Evolutionary conservation across 2,797 vertebrate genomes (phyloP).

Genomic region (Cryptoprocta ferox): DNA sequence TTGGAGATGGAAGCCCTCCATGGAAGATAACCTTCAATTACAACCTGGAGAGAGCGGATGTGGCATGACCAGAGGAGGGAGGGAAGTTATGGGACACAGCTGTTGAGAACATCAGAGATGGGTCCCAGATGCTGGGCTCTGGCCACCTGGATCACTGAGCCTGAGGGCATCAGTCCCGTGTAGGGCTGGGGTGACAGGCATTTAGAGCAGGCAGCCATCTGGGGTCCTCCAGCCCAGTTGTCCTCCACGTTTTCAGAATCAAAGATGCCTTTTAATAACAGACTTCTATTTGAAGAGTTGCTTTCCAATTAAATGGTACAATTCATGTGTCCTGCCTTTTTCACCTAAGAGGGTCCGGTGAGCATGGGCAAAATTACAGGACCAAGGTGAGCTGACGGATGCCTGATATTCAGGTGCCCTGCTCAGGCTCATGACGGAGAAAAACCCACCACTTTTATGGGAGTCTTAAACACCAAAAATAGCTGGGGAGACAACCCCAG

Average conservation of each 20-base stretch:
- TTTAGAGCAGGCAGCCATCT: not conserved
- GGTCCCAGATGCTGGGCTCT: not conserved
- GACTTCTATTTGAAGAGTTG: not conserved
- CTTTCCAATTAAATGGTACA: not conserved
- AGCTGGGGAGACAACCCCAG: not conserved
- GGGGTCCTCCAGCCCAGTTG: not conserved
- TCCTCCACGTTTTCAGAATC: not conserved
- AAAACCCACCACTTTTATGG: not conserved
- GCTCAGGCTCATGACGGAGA: not conserved
- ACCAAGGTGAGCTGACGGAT: not conserved
- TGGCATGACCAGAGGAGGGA: not conserved
- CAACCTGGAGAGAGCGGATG: not conserved
- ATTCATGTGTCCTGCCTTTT: not conserved
- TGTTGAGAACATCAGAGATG: not conserved
- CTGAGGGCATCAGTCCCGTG: rapidly evolving
- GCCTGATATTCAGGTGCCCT: not conserved
- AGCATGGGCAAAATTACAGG: no score
- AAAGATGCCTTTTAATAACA: not conserved
- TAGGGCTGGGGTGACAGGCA: not conserved
- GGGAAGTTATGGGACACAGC: not conserved
- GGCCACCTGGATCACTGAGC: not conserved
- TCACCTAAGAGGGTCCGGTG: not conserved
- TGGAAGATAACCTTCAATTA: not conserved
- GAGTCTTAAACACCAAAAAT: not conserved
- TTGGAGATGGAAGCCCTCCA: not conserved